These are phyloP conservation scores for Synanthedon tipuliformis DNA, from an alignment of 2,888 invertebrate species.

Conservation along the genomic window DNA sequence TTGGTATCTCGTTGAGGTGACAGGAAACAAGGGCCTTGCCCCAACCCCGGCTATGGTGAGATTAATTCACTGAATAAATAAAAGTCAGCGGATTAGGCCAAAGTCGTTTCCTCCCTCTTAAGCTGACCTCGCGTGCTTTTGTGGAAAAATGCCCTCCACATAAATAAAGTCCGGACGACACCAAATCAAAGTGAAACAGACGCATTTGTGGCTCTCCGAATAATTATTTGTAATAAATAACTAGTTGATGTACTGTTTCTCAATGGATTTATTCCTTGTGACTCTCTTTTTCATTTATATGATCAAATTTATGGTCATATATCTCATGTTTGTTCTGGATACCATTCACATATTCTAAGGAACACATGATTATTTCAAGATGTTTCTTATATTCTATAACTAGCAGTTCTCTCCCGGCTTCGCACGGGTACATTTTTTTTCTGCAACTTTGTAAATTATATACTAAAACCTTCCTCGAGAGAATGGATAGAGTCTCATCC, in stretches of 20 bases:
- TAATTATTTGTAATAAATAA: slow-evolving; percentile 1
- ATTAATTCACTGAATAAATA: slow-evolving; percentile 71
- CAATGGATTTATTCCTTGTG: neutral
- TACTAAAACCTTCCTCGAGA: too few species aligned
- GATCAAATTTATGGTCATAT: too few species aligned
- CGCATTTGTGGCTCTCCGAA: slow-evolving; percentile 17
- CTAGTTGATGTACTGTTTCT: neutral
- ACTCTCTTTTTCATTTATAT: too few species aligned
- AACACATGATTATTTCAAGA: too few species aligned
- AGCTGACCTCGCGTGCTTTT: slow-evolving; percentile 67
- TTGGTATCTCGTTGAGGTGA: slow-evolving; percentile 34
- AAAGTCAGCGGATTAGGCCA: slow-evolving; percentile 70
- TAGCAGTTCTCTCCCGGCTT: too few species aligned
- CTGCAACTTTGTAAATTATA: too few species aligned
- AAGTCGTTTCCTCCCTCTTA: slow-evolving; percentile 67
- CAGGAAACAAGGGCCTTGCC: slow-evolving; percentile 56
- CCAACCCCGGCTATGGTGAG: slow-evolving; percentile 46
- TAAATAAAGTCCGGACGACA: slow-evolving; percentile 55
- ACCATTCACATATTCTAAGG: too few species aligned
- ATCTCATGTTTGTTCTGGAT: too few species aligned
- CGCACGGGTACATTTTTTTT: too few species aligned
- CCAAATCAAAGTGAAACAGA: slow-evolving; percentile 49
- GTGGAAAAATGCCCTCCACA: slow-evolving; percentile 61
- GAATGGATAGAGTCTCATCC: too few species aligned
- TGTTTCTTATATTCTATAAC: too few species aligned